Base-by-base conservation (phyloP, 2,888 invertebrate genomes). In the Hypselothyrea guttata region DNA sequence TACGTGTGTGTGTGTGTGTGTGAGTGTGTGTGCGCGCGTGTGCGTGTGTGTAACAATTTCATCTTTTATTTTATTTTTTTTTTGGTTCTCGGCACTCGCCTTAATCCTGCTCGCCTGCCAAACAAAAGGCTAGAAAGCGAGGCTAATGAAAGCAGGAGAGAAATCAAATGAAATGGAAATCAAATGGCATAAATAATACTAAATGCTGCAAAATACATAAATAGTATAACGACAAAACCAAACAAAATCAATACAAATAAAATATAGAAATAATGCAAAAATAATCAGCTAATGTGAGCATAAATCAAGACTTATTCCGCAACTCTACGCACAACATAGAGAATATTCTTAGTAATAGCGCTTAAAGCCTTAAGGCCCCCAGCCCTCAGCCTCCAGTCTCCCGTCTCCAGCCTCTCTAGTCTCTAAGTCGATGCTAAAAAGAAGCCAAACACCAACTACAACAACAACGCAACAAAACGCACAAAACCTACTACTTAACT, bases 81-180 rank as follows among this genome's bases (percentile, higher is more conserved):
- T 9, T 51, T 42, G 7, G 52, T 54, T 55, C 30, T 52, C 65
- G 55, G 42, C 55, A 56, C 34, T 62, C 45, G 58, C 13, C 47
- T 52, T 52, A 61, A 58, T 55, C 63, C 55, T n/a, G n/a, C n/a
- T 46, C 47, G 55, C 42, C 57, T 58, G 57, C 63, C 54, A 62
- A 74, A 74, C 58, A 58, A 70, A 68, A 63, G 52, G 54, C 45
- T 52, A 55, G 55, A 46, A 58, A 45, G 59, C 52, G 5, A 48
- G 44, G 44, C 38, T 45, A 38, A 53, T 40, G 7, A 41, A 42
- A n/a, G 31, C 41, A 12, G 34, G 7, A 41, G 34, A n/a, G 31
- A 51, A 12, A 42, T 13, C 27, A 35, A 15, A n/a, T 15, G 11
- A 2, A 18, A 13, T 16, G 16, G 16, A 13, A 49, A 16, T 18